These are phyloP conservation scores for Synanthedon tipuliformis DNA, from an alignment of 2,888 invertebrate species.

Conservation along the genomic window DNA sequence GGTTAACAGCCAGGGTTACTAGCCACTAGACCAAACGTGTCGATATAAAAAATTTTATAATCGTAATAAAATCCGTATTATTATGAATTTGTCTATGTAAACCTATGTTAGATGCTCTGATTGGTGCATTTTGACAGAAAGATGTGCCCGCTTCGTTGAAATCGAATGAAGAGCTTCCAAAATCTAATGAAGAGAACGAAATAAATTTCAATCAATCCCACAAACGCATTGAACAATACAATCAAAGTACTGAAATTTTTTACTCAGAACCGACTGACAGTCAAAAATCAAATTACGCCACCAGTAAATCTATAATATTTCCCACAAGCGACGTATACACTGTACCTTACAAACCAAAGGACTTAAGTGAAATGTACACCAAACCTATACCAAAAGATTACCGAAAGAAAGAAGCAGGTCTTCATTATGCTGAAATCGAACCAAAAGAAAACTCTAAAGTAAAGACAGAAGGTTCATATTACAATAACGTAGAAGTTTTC, in stretches of 20 bases:
- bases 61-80: too few relatives aligned
- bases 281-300: neutral
- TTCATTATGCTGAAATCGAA: neutral
- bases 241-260: neutral
- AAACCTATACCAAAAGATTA: constrained; percentile 6
- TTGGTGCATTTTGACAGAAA: too few relatives aligned
- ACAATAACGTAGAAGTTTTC: neutral
- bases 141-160: too few relatives aligned
- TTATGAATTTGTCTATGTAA: too few relatives aligned
- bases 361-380: constrained; percentile 7
- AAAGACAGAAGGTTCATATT: neutral
- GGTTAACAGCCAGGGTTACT: too few relatives aligned
- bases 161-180: too few relatives aligned
- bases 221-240: neutral
- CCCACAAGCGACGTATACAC: neutral
- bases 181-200: too few relatives aligned
- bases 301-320: neutral
- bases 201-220: too few relatives aligned
- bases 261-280: neutral
- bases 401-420: constrained; percentile 1
- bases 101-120: too few relatives aligned
- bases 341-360: constrained; percentile 2
- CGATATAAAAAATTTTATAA: too few relatives aligned
- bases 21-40: too few relatives aligned
- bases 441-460: neutral